Evolutionary conservation across 2,888 invertebrate genomes (phyloP), one percentile per base, ranked within the genome.

Genomic region (Reticulitermes lucifugus): DNA sequence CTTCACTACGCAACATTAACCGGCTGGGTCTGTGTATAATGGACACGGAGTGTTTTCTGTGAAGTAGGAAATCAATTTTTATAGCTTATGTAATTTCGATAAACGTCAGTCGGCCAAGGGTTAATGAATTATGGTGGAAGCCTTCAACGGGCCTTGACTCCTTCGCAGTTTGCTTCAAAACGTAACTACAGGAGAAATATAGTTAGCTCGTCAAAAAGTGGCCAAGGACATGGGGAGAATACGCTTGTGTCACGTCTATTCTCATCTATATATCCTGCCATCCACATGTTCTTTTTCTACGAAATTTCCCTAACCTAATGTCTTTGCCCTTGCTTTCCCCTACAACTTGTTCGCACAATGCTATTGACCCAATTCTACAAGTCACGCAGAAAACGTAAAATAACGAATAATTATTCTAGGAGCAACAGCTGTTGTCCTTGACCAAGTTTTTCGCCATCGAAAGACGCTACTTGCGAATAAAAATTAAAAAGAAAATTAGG

Each of bases 401-500:
- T 43, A 65, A 29, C 6, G 60, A 80, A 81, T 46, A 81, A 81
- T 81, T 65, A n/a, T n/a, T 77, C 25, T 46, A 77, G 77, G 22
- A 77, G 65, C 14, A 70, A 65, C 81, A 81, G 81, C 81, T 81
- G 81, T 70, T 43, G 81, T 46, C 81, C 81, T 81, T 81, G 81
- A 81, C 81, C 81, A 81, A 81, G 65, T 81, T 81, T 77, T 59
- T 81, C 81, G 81, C 65, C 21, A 81, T 55, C 80, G 73, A 73
- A 41, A 21, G 35, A 73, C 46, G 6, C 35, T 35, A 46, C 25
- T 12, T 43, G 81, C 81, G 43, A 81, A 81, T 65, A 81, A 43
- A 81, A 43, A 60, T 81, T 25, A 46, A 65, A 65, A 21, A 77
- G 9, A 46, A 77, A 77, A 77, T 77, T 77, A 77, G 77, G 77